Base-by-base conservation (phyloP, 1,140 invertebrate species). In the Spodoptera frugiperda region DNA sequence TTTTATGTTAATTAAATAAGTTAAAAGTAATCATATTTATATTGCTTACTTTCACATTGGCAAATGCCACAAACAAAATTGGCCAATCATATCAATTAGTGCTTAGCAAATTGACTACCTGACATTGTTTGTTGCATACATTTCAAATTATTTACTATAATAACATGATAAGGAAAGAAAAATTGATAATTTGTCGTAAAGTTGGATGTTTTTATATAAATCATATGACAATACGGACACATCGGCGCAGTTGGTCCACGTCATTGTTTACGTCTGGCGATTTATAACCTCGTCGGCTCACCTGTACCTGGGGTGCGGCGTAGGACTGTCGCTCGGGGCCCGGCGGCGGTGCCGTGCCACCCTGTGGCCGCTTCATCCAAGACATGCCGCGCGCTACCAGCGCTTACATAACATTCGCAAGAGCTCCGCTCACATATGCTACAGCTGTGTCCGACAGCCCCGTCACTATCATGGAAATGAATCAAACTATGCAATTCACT, bases 381-480 rank as follows among this genome's bases (percentile, higher is more conserved):
- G 93, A 94, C 93, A 94, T 94, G 78, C 78, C 81, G 80, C 72
- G 54, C 82, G 79, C 82, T 90, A 91, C 78, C 77, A 78, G 82
- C 78, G 61, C 87, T 93, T 94, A 93, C 87, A 91, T 94, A 94
- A 93, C 92, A 93, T 93, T 91, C 85, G 87, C 76, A 17, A 79
- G 82, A 65, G 55, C 82, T 71, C 79, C 82, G 78, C 80, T 87
- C 84, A 84, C 92, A 93, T 93, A 94, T 92, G 92, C 79, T 94
- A 73, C 76, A 63, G 82, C 76, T 77, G 80, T 78, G 71, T 84
- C 83, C 86, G 91, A 87, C 86, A 90, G 90, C 88, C 85, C 87
- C 86, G 92, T 93, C 90, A 92, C 91, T 91, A 91, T 88, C 86
- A 85, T 87, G 84, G 83, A 88, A 88, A 83, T 55, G 55, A 73